Percentiles rank a stretch among this genome's conserved stretches.
These are phyloP conservation scores for Coptotermes formosanus DNA, from an alignment of 1,140 invertebrate genomes.

Conservation along the genomic window DNA sequence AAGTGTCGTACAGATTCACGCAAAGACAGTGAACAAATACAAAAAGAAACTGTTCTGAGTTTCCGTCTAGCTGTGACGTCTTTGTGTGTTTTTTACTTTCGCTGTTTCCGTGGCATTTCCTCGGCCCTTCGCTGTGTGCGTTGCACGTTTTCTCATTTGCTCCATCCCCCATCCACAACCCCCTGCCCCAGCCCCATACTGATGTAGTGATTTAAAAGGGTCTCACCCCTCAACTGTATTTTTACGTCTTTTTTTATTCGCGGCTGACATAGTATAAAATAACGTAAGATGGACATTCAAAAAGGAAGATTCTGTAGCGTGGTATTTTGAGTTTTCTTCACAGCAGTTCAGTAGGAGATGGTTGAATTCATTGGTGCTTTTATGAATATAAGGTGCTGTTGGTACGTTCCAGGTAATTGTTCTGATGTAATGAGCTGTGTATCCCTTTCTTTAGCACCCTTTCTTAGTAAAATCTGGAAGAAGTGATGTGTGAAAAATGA, in stretches of 20 bases:
- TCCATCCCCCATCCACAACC: not conserved
- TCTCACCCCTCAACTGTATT: slow-evolving; percentile 8
- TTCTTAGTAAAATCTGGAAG: too few relatives aligned
- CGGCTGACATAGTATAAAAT: not conserved
- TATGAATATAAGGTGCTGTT: too few relatives aligned
- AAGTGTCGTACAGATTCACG: not conserved
- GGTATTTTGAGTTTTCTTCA: not conserved
- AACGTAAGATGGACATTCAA: not conserved
- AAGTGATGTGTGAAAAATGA: too few relatives aligned
- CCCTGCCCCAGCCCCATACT: not conserved
- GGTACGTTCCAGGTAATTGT: too few relatives aligned
- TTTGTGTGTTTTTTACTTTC: not conserved
- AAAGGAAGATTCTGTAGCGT: not conserved
- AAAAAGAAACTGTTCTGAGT: not conserved
- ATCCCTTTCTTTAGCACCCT: too few relatives aligned
- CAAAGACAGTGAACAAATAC: not conserved
- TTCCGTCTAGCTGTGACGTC: slow-evolving; percentile 1
- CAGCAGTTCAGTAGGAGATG: not conserved
- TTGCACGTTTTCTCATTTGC: not conserved
- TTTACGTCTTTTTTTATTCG: not conserved
- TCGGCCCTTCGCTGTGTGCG: not conserved
- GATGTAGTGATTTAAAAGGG: slow-evolving; percentile 13
- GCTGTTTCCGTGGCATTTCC: not conserved
- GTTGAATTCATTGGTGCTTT: not conserved
- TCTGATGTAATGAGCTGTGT: too few relatives aligned